A percentile compares a stretch with the other conserved stretches of the same genome.
phyloP scores from a whole-genome alignment of 23 tunicate genomes.

The Ascidia mentula region DNA sequence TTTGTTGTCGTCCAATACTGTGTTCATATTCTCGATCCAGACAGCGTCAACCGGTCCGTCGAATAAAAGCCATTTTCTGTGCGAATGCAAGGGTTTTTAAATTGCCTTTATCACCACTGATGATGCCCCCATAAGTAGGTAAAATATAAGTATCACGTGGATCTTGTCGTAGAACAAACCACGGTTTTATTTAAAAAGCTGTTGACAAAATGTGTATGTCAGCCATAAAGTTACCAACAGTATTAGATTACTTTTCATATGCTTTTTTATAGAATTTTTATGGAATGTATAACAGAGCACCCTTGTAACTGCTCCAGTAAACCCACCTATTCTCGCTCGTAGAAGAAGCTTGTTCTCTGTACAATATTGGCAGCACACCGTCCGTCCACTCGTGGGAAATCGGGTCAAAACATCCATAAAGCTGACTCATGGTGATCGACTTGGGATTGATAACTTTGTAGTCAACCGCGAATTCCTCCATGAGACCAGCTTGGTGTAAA shows the following conservation, averaged over 20 bases:
- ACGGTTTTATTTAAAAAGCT: too few relatives aligned
- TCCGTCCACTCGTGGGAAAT: slow-evolving; percentile 97
- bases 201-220: too few relatives aligned
- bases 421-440: slow-evolving; percentile 83
- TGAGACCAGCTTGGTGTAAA: slow-evolving; percentile 61
- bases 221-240: too few relatives aligned
- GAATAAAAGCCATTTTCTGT: slow-evolving; percentile 88
- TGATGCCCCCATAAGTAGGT: too few relatives aligned
- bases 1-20: slow-evolving; percentile 94
- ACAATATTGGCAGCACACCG: slow-evolving; percentile 90
- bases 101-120: too few relatives aligned
- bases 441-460: slow-evolving; percentile 90
- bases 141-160: too few relatives aligned
- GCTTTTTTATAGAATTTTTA: too few relatives aligned
- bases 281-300: too few relatives aligned
- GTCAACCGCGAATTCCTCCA: slow-evolving; percentile 87
- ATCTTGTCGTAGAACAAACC: too few relatives aligned
- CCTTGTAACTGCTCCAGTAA: background rate
- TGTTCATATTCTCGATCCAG: slow-evolving; percentile 99
- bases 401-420: slow-evolving; percentile 94
- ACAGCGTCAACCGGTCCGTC: slow-evolving; percentile 99
- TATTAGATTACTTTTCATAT: too few relatives aligned
- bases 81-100: too few relatives aligned
- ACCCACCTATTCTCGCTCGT: slow-evolving; percentile 70
- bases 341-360: slow-evolving; percentile 95